Percentiles rank a stretch among this genome's conserved stretches.
Evolutionary conservation across 2,888 invertebrate genomes (phyloP).

Genomic region (Chesias legatella): DNA sequence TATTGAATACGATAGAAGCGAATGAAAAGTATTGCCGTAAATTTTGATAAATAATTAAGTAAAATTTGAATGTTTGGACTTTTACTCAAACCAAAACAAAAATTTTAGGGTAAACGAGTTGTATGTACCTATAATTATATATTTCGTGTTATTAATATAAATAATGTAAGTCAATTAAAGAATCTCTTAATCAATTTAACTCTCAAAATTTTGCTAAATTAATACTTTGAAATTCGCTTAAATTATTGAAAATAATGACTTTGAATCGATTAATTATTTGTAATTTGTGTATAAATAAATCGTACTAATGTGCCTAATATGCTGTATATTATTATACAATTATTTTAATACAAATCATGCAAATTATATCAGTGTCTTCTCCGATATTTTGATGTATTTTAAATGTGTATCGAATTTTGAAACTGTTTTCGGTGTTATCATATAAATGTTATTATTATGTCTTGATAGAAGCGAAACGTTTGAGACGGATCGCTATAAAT

Average conservation of each 20-base stretch:
- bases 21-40: conserved; percentile 12
- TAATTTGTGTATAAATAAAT: too few species aligned
- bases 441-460: conserved; percentile 12
- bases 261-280: too few species aligned
- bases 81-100: too few species aligned
- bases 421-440: conserved; percentile 28
- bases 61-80: background rate
- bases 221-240: conserved; percentile 7
- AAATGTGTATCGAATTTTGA: conserved; percentile 27
- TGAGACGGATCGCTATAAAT: background rate
- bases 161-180: conserved; percentile 24
- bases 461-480: background rate
- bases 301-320: conserved; percentile 55
- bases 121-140: too few species aligned
- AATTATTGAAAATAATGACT: background rate
- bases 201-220: conserved; percentile 17
- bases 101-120: too few species aligned
- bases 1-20: conserved; percentile 35
- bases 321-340: conserved; percentile 25
- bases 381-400: conserved; percentile 27
- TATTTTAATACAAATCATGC: conserved; percentile 30
- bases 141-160: conserved; percentile 6
- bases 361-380: conserved; percentile 30
- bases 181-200: conserved; percentile 16
- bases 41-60: conserved; percentile 2